Evolutionary conservation across 2,113 vertebrate genomes (phyloP), one percentile per base, ranked within the genome.

Genomic region (Indri indri): DNA sequence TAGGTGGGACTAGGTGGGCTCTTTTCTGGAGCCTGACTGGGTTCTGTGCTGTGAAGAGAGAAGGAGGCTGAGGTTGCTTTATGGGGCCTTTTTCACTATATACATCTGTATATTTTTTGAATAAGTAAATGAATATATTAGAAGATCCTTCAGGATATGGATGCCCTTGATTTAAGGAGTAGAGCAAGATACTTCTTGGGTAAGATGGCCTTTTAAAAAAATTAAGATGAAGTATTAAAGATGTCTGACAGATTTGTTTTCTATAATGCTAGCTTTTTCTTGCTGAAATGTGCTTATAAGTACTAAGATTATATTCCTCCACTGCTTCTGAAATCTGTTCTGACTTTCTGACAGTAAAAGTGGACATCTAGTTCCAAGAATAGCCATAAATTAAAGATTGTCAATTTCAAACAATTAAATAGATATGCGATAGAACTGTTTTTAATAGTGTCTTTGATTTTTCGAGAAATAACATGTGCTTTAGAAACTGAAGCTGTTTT

Each of bases 401-500:
- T 6, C 42, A 16, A 0, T 66, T 71, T 88, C 88, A 54, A 84
- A 27, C 34, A 86, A 59, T 59, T 91, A 85, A 88, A 88, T 94
- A 91, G 92, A 65, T 92, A 42, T 32, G 71, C 70, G 22, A 76
- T 50, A 22, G 84, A 88, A 10, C 2, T 81, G 76, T 76, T 97
- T 93, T 61, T 61, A 84, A 52, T 34, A 88, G 42, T 6, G 0
- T 81, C 93, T 52, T 95, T 88, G 25, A 6, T 82, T 87, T 40
- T 89, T 94, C 47, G 50, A 88, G 92, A 95, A 95, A n/a, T 52
- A 23, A 25, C 9, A 80, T 54, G 93, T 23, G 47, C 23, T 95
- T 94, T 74, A 65, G 32, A 97, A 90, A 93, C 91, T 88, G 45
- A 63, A 57, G 16, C 63, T 86, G 17, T 91, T 88, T 95, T 93